Evolutionary conservation across 2,888 invertebrate species (phyloP).

Genomic region (Cinara cedri): DNA sequence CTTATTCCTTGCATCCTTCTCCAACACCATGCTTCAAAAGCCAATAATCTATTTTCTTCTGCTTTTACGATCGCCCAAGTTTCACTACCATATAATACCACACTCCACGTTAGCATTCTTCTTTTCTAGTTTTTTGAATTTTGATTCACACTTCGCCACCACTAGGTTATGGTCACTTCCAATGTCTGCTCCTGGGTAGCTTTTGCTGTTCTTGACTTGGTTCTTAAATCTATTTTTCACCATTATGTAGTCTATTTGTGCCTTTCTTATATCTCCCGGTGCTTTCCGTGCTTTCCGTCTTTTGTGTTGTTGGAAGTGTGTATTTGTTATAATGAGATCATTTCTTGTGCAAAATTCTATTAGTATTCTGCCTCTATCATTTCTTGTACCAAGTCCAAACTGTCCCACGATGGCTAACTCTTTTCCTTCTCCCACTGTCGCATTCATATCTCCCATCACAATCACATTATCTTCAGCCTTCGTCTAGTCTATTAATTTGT

Average conservation of each 20-base stretch:
- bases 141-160: slow-evolving; percentile 1
- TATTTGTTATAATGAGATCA: slow-evolving; percentile 29
- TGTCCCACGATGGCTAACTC: slow-evolving; percentile 27
- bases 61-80: no score
- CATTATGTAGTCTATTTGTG: slow-evolving; percentile 52
- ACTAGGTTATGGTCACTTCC: slow-evolving; percentile 39
- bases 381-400: slow-evolving; percentile 36
- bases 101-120: background rate
- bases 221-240: no score
- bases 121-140: slow-evolving; percentile 29
- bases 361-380: slow-evolving; percentile 39
- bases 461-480: slow-evolving; percentile 32
- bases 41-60: no score
- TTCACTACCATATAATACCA: no score
- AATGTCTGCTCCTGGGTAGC: no score
- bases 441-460: slow-evolving; percentile 49
- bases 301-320: slow-evolving; percentile 36
- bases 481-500: slow-evolving; percentile 10
- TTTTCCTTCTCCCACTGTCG: slow-evolving; percentile 37
- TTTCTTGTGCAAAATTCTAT: slow-evolving; percentile 40
- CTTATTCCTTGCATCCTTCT: no score
- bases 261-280: slow-evolving; percentile 56
- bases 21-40: no score
- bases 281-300: slow-evolving; percentile 59
- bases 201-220: no score